Percentiles rank a stretch among this genome's conserved stretches.
Evolutionary conservation across 1,140 invertebrate species (phyloP).

Genomic region (Drosophila subobscura): DNA sequence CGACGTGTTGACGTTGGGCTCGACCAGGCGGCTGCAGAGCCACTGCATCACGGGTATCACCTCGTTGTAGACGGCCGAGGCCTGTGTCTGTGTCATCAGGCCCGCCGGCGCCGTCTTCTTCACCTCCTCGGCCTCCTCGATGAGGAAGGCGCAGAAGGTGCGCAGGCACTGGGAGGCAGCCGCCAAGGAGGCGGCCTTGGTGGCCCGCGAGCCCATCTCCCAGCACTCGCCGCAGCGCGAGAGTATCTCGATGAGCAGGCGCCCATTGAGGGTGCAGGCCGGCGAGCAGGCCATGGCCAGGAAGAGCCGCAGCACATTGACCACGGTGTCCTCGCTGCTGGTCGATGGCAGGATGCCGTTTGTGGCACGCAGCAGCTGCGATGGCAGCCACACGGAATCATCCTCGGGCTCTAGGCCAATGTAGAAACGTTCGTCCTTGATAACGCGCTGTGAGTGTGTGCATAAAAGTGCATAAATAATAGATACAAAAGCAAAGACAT

Average conservation of each 20-base stretch:
- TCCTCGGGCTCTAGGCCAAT: slow-evolving; percentile 95
- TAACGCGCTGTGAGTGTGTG: slow-evolving; percentile 89
- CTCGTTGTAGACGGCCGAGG: slow-evolving; percentile 94
- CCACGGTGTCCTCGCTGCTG: slow-evolving; percentile 89
- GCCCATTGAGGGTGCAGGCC: slow-evolving; percentile 91
- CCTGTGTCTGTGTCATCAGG: slow-evolving; percentile 84
- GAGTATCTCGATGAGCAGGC: slow-evolving; percentile 90
- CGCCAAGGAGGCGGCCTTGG: slow-evolving; percentile 91
- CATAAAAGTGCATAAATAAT: not conserved
- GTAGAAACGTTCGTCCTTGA: slow-evolving; percentile 95
- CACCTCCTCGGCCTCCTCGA: slow-evolving; percentile 83
- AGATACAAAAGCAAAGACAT: not conserved
- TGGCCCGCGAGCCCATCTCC: slow-evolving; percentile 89
- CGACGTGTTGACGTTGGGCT: slow-evolving; percentile 85
- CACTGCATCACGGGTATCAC: slow-evolving; percentile 95
- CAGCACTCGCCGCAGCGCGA: slow-evolving; percentile 89
- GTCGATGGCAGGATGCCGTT: slow-evolving; percentile 89
- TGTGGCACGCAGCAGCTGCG: slow-evolving; percentile 93
- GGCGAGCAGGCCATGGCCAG: slow-evolving; percentile 91
- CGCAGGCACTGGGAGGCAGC: slow-evolving; percentile 92
- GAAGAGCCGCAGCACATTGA: slow-evolving; percentile 87
- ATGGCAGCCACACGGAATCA: slow-evolving; percentile 95
- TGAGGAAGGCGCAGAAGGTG: slow-evolving; percentile 91
- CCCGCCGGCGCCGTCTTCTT: slow-evolving; percentile 81
- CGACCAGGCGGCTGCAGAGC: slow-evolving; percentile 92